phyloP scores from a whole-genome alignment of 2,797 vertebrate genomes.

The Sebastes wilsoni region DNA sequence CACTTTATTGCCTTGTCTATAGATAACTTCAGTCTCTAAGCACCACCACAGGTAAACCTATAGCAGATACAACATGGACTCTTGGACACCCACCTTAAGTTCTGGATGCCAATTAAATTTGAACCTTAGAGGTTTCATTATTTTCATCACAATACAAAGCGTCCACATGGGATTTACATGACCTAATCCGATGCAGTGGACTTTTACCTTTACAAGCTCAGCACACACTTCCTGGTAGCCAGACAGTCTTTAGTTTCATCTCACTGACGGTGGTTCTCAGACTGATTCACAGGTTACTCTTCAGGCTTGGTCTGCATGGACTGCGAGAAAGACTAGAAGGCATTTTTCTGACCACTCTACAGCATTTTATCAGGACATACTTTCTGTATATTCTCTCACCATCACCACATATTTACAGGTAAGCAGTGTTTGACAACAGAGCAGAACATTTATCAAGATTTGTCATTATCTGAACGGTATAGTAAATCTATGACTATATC shows the following conservation, averaged over 20 bases:
- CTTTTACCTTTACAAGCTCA: slow-evolving; percentile 60
- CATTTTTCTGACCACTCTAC: neutral
- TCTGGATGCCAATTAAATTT: neutral
- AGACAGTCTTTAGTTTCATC: neutral
- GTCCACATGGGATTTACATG: neutral
- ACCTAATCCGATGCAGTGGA: slow-evolving; percentile 38
- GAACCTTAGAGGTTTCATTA: neutral
- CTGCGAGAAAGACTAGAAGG: neutral
- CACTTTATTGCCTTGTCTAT: neutral
- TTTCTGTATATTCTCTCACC: neutral
- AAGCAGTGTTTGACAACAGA: neutral
- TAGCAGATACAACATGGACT: neutral
- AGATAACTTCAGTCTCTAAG: neutral
- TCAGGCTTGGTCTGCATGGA: neutral
- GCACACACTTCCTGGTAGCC: slow-evolving; percentile 61
- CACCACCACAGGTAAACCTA: neutral
- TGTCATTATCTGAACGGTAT: neutral
- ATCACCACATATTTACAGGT: slow-evolving; percentile 40
- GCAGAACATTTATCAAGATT: neutral
- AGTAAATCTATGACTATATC: neutral
- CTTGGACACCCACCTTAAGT: neutral
- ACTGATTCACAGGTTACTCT: slow-evolving; percentile 4
- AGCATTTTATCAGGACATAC: neutral
- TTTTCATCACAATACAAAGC: neutral
- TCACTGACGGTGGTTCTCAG: neutral